Conservation (phyloP, 1,140 invertebrate species). For the Eufriesea mexicana region DNA sequence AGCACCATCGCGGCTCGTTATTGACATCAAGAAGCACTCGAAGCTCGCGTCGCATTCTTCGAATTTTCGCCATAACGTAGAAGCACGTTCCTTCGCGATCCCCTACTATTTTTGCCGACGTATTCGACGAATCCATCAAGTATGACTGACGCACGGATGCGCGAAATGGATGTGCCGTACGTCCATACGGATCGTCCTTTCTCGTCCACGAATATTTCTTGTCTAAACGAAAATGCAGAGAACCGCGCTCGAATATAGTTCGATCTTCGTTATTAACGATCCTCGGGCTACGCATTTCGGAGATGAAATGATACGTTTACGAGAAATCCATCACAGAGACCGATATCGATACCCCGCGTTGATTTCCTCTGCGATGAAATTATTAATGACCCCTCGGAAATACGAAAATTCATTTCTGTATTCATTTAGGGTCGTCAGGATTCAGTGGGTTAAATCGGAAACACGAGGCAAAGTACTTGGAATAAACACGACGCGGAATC, state of each 20-base stretch:
- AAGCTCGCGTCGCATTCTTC: too few relatives aligned
- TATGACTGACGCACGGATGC: constrained; percentile 4
- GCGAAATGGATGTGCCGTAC: background rate
- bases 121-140: background rate
- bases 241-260: too few relatives aligned
- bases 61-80: background rate
- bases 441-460: background rate
- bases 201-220: background rate
- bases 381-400: background rate
- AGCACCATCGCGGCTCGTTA: background rate
- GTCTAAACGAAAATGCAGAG: background rate
- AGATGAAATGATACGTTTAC: background rate
- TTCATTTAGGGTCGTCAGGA: background rate
- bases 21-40: background rate
- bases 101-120: background rate
- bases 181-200: background rate
- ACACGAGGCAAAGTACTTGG: background rate
- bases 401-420: background rate
- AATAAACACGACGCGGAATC: constrained; percentile 25
- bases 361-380: background rate
- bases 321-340: background rate
- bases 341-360: too few relatives aligned
- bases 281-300: background rate
- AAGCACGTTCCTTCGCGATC: too few relatives aligned
- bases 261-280: background rate